Evolutionary conservation across 2,888 invertebrate genomes (phyloP), one percentile per base, ranked within the genome.

Genomic region (Cartodere bifasciata): DNA sequence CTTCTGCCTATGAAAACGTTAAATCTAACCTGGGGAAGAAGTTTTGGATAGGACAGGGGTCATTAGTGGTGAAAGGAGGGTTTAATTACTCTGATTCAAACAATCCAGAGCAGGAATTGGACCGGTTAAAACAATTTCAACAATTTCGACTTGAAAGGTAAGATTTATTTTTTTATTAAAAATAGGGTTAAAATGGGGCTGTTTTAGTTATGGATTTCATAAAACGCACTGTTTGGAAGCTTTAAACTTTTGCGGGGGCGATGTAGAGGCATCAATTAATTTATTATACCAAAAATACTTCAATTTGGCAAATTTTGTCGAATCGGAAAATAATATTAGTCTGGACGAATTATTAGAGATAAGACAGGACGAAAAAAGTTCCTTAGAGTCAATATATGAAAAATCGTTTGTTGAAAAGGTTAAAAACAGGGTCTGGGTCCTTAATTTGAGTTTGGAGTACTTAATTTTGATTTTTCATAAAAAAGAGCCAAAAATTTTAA

Each of bases 11-110:
- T 41, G 53, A 70, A 62, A 79, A 83, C 53, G 75, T 75, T 53
- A 74, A 72, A 11, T 65, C 71, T 12, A 75, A 75, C 42, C 64
- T 83, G 17, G 67, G 70, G 22, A 75, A 75, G 41, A 70, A 75
- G 13, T 84, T 75, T 55, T 83, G 84, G 83, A 68, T 80, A 59
- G 78, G 82, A 46, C 65, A 76, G 41, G 82, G 83, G 4, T 76
- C 75, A 45, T 65, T 85, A 6, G 67, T 83, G 6, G 76, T 85
- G 1, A 76, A 77, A 59, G 76, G 76, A 25, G 73, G 72, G 23
- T 69, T 69, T 45, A 75, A 82, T 58, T 80, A 75, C 58, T 78
- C 81, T 0, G 63, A 62, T 15, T 54, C 58, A 14, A 67, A 63
- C 31, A 67, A 65, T 28, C 66, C 68, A 1, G 53, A 65, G 37